Evolutionary conservation across 2,888 invertebrate species (phyloP).

Genomic region (Hartigia nigra): DNA sequence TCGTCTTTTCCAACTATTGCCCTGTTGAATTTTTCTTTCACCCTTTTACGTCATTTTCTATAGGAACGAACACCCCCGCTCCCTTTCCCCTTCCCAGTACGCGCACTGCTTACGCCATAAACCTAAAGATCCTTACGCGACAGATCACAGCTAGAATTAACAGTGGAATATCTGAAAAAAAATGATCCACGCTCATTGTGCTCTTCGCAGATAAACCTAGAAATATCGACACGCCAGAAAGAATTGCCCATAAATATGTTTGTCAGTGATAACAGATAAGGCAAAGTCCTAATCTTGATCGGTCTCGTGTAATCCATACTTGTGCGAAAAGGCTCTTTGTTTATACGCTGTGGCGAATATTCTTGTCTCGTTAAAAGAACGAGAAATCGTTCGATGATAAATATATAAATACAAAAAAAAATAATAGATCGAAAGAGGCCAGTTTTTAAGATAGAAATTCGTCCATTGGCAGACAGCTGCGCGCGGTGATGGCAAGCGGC

Average conservation of each 20-base stretch:
- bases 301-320: slow-evolving; percentile 5
- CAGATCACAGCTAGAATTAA: not conserved
- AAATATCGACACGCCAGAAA: not conserved
- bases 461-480: slow-evolving; percentile 15
- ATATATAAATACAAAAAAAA: too few species aligned
- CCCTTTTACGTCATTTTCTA: not conserved
- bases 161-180: too few species aligned
- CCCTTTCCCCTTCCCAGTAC: too few species aligned
- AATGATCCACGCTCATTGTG: not conserved
- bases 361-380: not conserved
- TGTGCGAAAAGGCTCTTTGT: not conserved
- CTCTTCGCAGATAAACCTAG: not conserved
- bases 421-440: not conserved
- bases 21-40: slow-evolving; percentile 12
- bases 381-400: too few species aligned
- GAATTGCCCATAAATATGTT: slow-evolving; percentile 40
- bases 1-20: not conserved
- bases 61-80: too few species aligned
- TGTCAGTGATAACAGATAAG: slow-evolving; percentile 38
- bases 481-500: slow-evolving; percentile 26
- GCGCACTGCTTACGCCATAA: not conserved
- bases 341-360: not conserved
- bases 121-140: not conserved
- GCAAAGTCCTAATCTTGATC: slow-evolving; percentile 38
- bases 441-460: not conserved